Conservation (phyloP, 2,113 vertebrate species). For the Trichechus manatus region DNA sequence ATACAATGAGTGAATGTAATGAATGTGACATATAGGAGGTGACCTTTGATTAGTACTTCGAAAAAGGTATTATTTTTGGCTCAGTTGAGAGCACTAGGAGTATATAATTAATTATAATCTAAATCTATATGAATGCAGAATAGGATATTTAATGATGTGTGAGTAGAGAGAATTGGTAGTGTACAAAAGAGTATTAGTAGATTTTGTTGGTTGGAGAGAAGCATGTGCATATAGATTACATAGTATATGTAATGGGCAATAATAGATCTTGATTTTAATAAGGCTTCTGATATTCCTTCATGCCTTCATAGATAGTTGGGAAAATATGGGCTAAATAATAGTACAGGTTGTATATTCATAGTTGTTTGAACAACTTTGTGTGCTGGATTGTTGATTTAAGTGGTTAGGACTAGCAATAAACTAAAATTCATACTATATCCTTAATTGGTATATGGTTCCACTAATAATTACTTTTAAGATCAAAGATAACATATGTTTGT, state of each 20-base stretch:
- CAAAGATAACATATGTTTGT: not conserved
- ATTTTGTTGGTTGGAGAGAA: not conserved
- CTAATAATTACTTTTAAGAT: slow-evolving; percentile 34
- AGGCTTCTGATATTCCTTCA: not conserved
- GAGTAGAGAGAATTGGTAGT: not conserved
- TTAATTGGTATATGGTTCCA: not conserved
- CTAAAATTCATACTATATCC: not conserved
- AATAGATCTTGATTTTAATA: not conserved
- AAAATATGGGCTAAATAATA: not conserved
- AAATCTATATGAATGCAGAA: not conserved
- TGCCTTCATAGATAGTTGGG: not conserved
- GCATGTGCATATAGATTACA: not conserved
- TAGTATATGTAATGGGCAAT: not conserved
- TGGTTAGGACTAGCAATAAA: not conserved
- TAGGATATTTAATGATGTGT: not conserved
- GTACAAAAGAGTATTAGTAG: not conserved
- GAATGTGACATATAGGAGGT: not conserved
- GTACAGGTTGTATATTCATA: not conserved
- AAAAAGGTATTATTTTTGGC: slow-evolving; percentile 34
- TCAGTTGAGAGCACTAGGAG: not conserved
- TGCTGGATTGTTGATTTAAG: not conserved
- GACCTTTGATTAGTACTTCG: not conserved
- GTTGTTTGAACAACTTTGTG: not conserved
- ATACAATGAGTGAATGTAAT: not conserved
- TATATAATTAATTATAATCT: not conserved